Evolutionary conservation across 1,140 invertebrate genomes (phyloP), one percentile per base, ranked within the genome.

Genomic region (Drosophila ambigua): DNA sequence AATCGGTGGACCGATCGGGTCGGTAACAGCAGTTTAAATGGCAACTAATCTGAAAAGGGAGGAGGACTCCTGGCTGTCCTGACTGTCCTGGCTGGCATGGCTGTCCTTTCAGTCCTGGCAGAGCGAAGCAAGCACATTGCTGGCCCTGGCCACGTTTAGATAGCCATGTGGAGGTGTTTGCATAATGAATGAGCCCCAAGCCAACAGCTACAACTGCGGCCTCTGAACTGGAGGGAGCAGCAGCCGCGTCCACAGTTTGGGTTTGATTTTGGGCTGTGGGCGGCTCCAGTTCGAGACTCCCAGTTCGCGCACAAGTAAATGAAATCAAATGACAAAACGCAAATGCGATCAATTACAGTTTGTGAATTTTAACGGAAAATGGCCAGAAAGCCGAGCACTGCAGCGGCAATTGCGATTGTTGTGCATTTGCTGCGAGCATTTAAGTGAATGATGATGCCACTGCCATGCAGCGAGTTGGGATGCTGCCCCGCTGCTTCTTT

Each of bases 331-430:
- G 71, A 88, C 72, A 87, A 88, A 39, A 72, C 72, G 64, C 64
- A 88, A 83, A 88, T 88, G 79, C 72, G 84, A 83, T 88, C 79
- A 83, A 88, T 89, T 83, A 88, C 84, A 88, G 76, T 78, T 84
- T 69, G 69, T 71, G 79, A 79, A 79, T 88, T 88, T 83, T 52
- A 87, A 76, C 72, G 45, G 80, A 61, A 55, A 61, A 67, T 72
- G 55, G 54, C 15, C 63, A 48, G 39, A 35, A 24, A 48, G 45
- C 44, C 43, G 1, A 39, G 65, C 28, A 52, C 43, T 45, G 31
- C 50, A 64, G 48, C 52, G 39, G 44, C 46, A 54, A 59, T 48
- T 60, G 50, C 48, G 43, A 74, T 67, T 85, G 69, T 85, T 87
- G 82, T 71, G 58, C 77, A 81, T 81, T 85, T 85, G 76, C 46